These are phyloP conservation scores for Erpetoichthys calabaricus DNA, from an alignment of 2,797 vertebrate species.

Conservation along the genomic window DNA sequence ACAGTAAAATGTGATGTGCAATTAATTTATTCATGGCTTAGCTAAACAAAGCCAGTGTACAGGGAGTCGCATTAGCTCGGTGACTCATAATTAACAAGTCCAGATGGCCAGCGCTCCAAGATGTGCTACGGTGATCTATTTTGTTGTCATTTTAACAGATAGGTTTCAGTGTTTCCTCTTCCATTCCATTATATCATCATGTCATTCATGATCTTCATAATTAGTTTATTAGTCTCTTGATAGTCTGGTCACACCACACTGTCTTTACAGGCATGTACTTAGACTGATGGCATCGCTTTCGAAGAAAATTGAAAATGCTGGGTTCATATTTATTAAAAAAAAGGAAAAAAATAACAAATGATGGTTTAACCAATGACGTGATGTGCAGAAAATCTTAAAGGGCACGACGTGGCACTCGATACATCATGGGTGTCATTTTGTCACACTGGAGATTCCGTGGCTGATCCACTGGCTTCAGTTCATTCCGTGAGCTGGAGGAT, in stretches of 20 bases:
- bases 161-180: not conserved
- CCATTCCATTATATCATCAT: not conserved
- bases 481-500: too few species aligned
- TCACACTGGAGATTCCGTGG: too few species aligned
- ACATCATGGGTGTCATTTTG: too few species aligned
- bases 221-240: not conserved
- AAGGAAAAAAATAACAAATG: too few species aligned
- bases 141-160: conserved; percentile 1
- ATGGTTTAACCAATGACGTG: too few species aligned
- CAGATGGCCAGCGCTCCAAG: conserved; percentile 2
- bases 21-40: not conserved
- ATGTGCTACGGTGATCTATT: not conserved
- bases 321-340: too few species aligned
- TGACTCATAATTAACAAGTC: conserved; percentile 3
- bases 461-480: too few species aligned
- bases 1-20: not conserved
- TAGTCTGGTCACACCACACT: not conserved
- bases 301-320: too few species aligned
- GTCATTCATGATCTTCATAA: not conserved
- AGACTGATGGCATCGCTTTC: too few species aligned
- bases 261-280: not conserved
- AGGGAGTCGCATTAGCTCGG: not conserved
- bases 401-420: too few species aligned
- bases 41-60: conserved; percentile 2
- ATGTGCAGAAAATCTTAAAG: too few species aligned